phyloP scores from a whole-genome alignment of 1,140 invertebrate species.

The Scaptomyza graminum region DNA sequence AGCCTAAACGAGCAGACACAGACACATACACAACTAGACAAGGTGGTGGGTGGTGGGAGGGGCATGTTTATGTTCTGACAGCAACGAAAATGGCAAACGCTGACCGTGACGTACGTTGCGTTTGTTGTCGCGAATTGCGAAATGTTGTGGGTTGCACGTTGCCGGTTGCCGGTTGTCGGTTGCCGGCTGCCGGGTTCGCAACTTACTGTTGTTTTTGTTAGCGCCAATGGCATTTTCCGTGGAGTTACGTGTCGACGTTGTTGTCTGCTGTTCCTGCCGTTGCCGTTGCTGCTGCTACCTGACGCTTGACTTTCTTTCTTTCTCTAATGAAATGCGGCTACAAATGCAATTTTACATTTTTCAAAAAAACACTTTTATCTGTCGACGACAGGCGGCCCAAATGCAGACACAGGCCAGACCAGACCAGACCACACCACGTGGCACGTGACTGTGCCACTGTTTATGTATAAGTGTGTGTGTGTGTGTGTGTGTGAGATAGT shows the following conservation, averaged over 20 bases:
- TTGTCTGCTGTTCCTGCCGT: conserved; percentile 51
- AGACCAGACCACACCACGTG: conserved; percentile 26
- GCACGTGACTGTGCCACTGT: conserved; percentile 35
- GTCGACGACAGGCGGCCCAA: conserved; percentile 67
- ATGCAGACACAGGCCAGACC: conserved; percentile 36
- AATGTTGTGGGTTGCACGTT: conserved; percentile 22
- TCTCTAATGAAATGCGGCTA: conserved; percentile 80
- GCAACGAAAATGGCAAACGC: conserved; percentile 68
- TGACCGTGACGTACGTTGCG: conserved; percentile 64
- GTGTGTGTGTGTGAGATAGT: conserved; percentile 10
- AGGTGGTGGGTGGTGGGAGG: not conserved
- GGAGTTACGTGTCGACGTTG: conserved; percentile 22
- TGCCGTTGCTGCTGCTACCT: conserved; percentile 63
- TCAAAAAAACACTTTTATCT: conserved; percentile 79
- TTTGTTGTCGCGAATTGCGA: conserved; percentile 61
- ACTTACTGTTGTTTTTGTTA: conserved; percentile 41
- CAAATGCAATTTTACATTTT: conserved; percentile 81
- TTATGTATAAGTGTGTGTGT: not conserved
- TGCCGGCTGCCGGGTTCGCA: conserved; percentile 5
- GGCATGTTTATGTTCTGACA: conserved; percentile 67
- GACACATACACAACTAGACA: conserved; percentile 24
- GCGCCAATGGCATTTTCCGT: conserved; percentile 37
- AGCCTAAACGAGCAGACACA: conserved; percentile 63
- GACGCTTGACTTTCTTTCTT: conserved; percentile 75
- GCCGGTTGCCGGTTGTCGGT: conserved; percentile 2